These are phyloP conservation scores for Nesogale talazaci DNA, from an alignment of 2,113 vertebrate species.

Conservation along the genomic window DNA sequence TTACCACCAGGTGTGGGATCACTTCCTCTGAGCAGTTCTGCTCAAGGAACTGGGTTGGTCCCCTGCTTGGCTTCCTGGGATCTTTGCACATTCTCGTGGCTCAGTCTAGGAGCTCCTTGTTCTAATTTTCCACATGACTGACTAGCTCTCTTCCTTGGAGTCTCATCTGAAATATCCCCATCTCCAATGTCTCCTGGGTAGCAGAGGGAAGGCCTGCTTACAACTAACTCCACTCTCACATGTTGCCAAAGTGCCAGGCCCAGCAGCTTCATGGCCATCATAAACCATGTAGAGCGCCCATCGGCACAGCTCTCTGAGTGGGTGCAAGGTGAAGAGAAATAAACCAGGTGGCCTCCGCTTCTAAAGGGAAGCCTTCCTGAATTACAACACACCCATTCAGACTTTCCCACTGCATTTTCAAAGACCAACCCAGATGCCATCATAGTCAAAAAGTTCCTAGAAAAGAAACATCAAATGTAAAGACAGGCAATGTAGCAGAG, in stretches of 20 bases:
- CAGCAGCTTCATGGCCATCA: background rate
- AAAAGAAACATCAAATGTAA: no score
- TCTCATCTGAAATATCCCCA: background rate
- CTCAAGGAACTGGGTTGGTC: rapidly evolving
- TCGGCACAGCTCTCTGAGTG: no score
- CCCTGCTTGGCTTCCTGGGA: background rate
- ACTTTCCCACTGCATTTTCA: background rate
- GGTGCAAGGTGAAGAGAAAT: background rate
- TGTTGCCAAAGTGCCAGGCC: background rate
- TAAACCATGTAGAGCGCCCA: background rate
- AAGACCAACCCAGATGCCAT: background rate
- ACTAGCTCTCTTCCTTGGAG: background rate
- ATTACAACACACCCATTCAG: background rate
- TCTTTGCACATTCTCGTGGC: background rate
- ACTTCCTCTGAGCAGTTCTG: background rate
- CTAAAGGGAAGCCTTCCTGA: background rate
- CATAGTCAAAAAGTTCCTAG: no score
- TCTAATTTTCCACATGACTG: background rate
- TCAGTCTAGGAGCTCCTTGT: background rate
- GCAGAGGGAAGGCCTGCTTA: rapidly evolving
- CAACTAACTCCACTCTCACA: background rate
- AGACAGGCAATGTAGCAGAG: no score
- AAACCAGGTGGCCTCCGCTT: background rate
- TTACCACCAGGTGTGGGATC: background rate
- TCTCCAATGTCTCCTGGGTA: background rate